Conservation (phyloP, 30 jellyfish, hydroid and myxozoan species). For the Nemopilema nomurai region DNA sequence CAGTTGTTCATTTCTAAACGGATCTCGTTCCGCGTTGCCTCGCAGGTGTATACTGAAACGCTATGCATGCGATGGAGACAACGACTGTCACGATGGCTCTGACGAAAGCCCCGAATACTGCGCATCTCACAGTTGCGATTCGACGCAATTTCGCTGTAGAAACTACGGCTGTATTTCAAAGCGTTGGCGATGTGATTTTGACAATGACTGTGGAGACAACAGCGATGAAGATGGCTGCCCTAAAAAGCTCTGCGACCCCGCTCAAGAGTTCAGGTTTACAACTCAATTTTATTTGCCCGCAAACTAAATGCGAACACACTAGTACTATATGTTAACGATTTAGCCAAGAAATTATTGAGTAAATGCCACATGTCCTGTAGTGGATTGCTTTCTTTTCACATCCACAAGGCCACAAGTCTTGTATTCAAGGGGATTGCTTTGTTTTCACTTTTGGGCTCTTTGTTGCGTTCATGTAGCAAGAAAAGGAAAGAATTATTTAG, state of each 20-base stretch:
- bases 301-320: no score
- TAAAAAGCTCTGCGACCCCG: constrained; percentile 48
- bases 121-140: constrained; percentile 62
- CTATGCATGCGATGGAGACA: constrained; percentile 91
- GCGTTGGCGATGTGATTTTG: constrained; percentile 95
- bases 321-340: no score
- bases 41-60: constrained; percentile 83
- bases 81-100: constrained; percentile 93
- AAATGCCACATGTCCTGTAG: no score
- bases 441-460: no score
- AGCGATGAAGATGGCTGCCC: constrained; percentile 92
- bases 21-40: neutral
- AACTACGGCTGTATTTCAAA: constrained; percentile 82
- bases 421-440: no score
- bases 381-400: no score
- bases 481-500: no score
- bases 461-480: no score
- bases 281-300: no score
- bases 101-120: constrained; percentile 85
- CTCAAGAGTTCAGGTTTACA: constrained; percentile 72
- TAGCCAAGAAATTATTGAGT: no score
- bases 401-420: no score
- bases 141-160: constrained; percentile 71
- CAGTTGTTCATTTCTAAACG: neutral
- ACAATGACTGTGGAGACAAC: constrained; percentile 85